A percentile compares a stretch with the other conserved stretches of the same genome.
Evolutionary conservation across 2,113 vertebrate genomes (phyloP).

Genomic region (Pomatostomus ruficeps): DNA sequence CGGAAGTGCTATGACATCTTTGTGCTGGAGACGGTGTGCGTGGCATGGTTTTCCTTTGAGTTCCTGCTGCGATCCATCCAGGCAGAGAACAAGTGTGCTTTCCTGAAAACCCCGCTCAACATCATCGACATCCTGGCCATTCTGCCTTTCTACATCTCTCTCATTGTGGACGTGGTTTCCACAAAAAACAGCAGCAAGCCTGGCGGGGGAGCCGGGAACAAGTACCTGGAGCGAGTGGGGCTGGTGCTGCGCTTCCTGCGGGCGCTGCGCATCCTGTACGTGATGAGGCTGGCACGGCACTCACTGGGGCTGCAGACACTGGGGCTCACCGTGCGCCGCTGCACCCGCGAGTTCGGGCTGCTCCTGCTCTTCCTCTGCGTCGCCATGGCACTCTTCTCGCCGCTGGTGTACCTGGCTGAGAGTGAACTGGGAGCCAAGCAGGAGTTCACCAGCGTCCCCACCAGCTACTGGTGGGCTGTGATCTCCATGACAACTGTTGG

Average conservation of each 20-base stretch:
- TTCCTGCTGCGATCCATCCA: conserved; percentile 93
- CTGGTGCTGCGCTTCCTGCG: conserved; percentile 87
- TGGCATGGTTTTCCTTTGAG: conserved; percentile 96
- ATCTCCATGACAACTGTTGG: conserved; percentile 99
- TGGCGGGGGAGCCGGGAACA: conserved; percentile 75
- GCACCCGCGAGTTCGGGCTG: conserved; percentile 89
- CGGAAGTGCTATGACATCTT: conserved; percentile 88
- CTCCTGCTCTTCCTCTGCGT: conserved; percentile 93
- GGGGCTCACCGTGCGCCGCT: conserved; percentile 88
- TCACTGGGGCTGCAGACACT: conserved; percentile 91
- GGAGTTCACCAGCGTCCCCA: conserved; percentile 94
- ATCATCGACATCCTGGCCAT: conserved; percentile 92
- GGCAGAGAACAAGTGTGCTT: conserved; percentile 88
- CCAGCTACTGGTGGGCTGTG: conserved; percentile 96
- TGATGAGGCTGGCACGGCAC: conserved; percentile 91
- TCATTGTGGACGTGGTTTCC: conserved; percentile 84
- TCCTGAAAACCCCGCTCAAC: conserved; percentile 90
- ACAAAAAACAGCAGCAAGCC: conserved; percentile 60
- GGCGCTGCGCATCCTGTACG: conserved; percentile 91
- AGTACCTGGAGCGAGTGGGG: conserved; percentile 91
- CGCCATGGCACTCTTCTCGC: conserved; percentile 93
- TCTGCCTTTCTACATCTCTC: conserved; percentile 91
- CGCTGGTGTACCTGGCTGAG: conserved; percentile 90
- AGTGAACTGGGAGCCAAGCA: conserved; percentile 93
- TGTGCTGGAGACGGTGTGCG: conserved; percentile 92